Base-by-base conservation (phyloP, 1,140 invertebrate species). In the Cheumatopsyche charites region DNA sequence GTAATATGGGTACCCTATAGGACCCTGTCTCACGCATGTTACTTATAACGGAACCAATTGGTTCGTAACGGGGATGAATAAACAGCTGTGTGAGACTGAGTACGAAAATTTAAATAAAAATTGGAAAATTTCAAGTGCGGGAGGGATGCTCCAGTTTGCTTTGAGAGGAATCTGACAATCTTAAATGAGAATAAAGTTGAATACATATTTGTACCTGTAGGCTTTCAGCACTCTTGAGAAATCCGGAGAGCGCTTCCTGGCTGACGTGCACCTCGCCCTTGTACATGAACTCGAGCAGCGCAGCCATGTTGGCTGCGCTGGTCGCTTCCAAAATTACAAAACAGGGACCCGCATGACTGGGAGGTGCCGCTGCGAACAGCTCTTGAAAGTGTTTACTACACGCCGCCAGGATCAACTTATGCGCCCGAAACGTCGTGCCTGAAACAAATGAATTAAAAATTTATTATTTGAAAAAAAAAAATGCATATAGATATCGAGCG, bases 331-430 rank as follows among this genome's bases (percentile, higher is more conserved):
- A 85, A 78, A 95, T 94, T 77, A 95, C 92, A 77, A 94, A 90
- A 77, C 92, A 88, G 77, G 89, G 89, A 74, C 91, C 90, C 77
- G 90, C 90, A 78, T 91, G 91, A 82, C 91, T 90, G 19, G 89
- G 85, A 69, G 94, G 94, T 78, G 93, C 94, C 71, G 90, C 89
- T 85, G 95, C 92, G 85, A 97, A 96, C 70, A 97, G 82, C 83
- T 95, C 92, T 79, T 95, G 93, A 83, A 97, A 94, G 82, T 96
- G 94, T 82, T 95, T 94, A 84, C 94, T 96, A 84, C 94, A 96
- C 80, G 95, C 94, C 77, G 94, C 94, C 80, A 96, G 85, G 72
- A 97, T 95, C 76, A 96, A 86, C 82, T 91, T 92, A 85, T 97
- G 95, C 73, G 94, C 94, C 83, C 93, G 92, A 81, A 96, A 94